phyloP scores from a whole-genome alignment of 92 coral and sea anemone genomes.

The Isaurus tuberculatus region DNA sequence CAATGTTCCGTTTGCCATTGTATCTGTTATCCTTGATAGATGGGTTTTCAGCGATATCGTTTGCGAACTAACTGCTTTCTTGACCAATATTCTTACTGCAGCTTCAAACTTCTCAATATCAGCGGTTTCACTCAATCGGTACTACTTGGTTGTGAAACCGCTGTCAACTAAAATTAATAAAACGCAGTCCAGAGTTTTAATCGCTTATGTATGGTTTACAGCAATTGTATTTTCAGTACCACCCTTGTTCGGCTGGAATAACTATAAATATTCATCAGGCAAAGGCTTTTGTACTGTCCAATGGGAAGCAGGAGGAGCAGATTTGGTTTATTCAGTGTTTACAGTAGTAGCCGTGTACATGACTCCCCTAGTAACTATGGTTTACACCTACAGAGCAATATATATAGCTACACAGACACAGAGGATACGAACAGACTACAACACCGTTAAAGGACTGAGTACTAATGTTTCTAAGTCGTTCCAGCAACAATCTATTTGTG shows the following conservation, averaged over 20 bases:
- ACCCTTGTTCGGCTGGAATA: constrained; percentile 90
- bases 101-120: constrained; percentile 83
- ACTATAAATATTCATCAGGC: constrained; percentile 73
- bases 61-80: constrained; percentile 81
- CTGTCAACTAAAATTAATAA: constrained; percentile 76
- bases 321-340: constrained; percentile 70
- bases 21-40: constrained; percentile 74
- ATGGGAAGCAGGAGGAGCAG: constrained; percentile 86
- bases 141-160: constrained; percentile 87
- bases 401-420: constrained; percentile 72
- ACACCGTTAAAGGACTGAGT: constrained; percentile 51
- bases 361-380: constrained; percentile 70
- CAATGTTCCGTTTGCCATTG: constrained; percentile 73
- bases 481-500: background rate
- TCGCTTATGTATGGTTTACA: constrained; percentile 87
- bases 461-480: constrained; percentile 17
- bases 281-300: constrained; percentile 84
- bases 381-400: constrained; percentile 82
- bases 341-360: constrained; percentile 59
- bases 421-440: constrained; percentile 58
- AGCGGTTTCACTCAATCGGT: constrained; percentile 85
- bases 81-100: constrained; percentile 66
- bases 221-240: constrained; percentile 70
- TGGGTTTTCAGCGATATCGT: constrained; percentile 82
- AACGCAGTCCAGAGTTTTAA: constrained; percentile 73